A percentile compares a stretch with the other conserved stretches of the same genome.
Evolutionary conservation across 2,113 vertebrate genomes (phyloP).

Genomic region (Serilophus lunatus): DNA sequence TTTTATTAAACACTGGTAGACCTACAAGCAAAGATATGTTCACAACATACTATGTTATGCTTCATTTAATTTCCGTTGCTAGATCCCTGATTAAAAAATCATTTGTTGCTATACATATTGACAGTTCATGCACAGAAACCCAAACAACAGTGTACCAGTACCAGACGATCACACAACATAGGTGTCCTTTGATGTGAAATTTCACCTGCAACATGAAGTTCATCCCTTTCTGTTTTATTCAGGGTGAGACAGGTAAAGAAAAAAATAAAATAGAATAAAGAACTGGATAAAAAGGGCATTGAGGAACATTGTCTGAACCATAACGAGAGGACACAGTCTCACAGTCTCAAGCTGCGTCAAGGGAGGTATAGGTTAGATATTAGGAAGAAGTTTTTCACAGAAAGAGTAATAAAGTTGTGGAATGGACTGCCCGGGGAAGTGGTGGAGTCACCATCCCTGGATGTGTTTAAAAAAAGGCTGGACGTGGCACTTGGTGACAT

Average conservation of each 20-base stretch:
- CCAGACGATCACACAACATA: neutral
- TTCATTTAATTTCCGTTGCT: neutral
- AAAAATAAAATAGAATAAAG: neutral
- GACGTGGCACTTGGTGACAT: no score
- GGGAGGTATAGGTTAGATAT: no score
- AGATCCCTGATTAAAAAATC: neutral
- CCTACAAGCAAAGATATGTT: neutral
- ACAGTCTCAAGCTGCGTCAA: no score
- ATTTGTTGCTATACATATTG: neutral
- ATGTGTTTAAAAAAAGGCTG: no score
- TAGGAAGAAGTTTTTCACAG: no score
- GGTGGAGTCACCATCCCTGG: no score
- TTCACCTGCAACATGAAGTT: neutral
- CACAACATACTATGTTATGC: neutral
- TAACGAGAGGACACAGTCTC: no score
- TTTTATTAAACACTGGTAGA: neutral
- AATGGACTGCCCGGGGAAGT: no score
- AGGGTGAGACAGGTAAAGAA: neutral
- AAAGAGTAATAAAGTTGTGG: no score
- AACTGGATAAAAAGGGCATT: neutral
- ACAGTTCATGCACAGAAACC: neutral
- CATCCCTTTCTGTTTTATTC: neutral
- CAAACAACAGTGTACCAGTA: neutral
- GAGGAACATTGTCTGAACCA: neutral
- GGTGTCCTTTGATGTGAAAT: neutral